Conservation (phyloP, 2,888 invertebrate species). For the Itoplectis maculator region DNA sequence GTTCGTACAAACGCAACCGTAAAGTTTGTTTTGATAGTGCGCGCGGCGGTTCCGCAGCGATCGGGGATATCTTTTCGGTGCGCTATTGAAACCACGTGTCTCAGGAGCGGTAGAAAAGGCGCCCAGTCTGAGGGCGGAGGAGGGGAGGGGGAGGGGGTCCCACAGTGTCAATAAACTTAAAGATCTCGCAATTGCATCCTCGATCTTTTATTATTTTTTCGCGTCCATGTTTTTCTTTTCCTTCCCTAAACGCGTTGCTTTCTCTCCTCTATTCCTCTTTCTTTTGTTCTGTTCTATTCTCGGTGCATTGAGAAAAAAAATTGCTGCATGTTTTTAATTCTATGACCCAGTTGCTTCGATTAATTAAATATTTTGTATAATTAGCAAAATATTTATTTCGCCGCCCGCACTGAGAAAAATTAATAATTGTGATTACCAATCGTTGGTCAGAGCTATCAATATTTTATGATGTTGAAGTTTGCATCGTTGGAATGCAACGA, state of each 20-base stretch:
- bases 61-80: slow-evolving; percentile 46
- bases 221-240: slow-evolving; percentile 15
- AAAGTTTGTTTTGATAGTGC: slow-evolving; percentile 62
- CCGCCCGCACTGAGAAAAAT: no score
- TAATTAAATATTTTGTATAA: no score
- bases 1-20: slow-evolving; percentile 42
- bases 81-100: slow-evolving; percentile 50
- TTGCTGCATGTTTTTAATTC: no score
- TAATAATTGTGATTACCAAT: no score
- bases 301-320: no score
- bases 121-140: no score
- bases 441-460: no score
- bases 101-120: no score
- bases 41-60: slow-evolving; percentile 36
- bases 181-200: background rate
- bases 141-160: background rate
- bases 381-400: no score
- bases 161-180: slow-evolving; percentile 37
- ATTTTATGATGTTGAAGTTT: no score
- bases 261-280: slow-evolving; percentile 11
- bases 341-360: no score
- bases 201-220: slow-evolving; percentile 27
- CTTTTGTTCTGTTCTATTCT: background rate
- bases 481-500: no score
- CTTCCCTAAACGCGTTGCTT: slow-evolving; percentile 17